Evolutionary conservation across 2,113 vertebrate species (phyloP).

Genomic region (Petroica traversi): DNA sequence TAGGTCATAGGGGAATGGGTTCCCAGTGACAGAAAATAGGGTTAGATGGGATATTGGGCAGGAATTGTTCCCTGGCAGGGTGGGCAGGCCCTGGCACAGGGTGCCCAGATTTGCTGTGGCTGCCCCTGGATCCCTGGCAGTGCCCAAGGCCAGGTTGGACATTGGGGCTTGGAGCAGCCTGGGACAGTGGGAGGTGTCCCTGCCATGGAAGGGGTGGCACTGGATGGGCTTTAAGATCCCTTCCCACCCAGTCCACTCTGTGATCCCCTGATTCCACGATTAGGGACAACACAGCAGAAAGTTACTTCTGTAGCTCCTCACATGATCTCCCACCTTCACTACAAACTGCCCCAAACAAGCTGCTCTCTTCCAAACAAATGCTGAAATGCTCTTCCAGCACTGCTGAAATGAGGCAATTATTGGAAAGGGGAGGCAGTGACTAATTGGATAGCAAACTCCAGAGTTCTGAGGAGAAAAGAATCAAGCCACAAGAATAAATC

Average conservation of each 20-base stretch:
- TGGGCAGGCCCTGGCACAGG: neutral
- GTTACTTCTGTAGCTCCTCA: neutral
- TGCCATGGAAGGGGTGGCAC: neutral
- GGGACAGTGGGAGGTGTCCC: neutral
- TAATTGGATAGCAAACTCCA: neutral
- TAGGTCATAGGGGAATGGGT: fast-evolving
- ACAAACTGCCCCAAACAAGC: neutral
- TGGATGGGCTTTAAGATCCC: neutral
- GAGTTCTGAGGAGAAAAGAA: neutral
- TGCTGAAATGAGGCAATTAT: neutral
- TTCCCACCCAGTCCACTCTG: too few relatives aligned
- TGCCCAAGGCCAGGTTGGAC: neutral
- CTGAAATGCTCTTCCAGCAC: too few relatives aligned
- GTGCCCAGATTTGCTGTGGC: neutral
- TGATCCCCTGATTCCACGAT: neutral
- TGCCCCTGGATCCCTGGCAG: neutral
- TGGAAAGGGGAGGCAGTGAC: neutral
- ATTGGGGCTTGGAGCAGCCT: neutral
- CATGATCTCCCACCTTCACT: neutral
- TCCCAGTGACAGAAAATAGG: fast-evolving
- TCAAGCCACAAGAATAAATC: neutral
- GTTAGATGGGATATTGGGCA: fast-evolving
- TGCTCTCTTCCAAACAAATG: neutral
- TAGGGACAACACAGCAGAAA: neutral
- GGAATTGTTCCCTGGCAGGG: neutral